Conservation (phyloP, 2,797 vertebrate species). For the Knipowitschia caucasica region DNA sequence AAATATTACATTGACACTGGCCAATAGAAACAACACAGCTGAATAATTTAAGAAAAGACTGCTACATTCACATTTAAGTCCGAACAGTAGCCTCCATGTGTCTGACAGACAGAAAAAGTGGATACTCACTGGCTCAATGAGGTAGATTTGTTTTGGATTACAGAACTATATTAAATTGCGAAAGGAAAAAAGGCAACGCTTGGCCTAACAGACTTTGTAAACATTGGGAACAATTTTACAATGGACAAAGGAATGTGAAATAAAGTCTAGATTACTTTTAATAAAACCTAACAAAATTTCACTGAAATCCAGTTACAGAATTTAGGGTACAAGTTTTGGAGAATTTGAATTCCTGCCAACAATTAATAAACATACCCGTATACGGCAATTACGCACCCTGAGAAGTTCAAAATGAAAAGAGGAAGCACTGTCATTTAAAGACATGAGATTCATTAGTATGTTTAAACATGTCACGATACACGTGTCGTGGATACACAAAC, state of each 20-base stretch:
- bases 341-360: constrained; percentile 44
- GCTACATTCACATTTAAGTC: constrained; percentile 12
- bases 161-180: constrained; percentile 22
- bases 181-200: constrained; percentile 8
- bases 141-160: constrained; percentile 70
- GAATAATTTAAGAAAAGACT: not conserved
- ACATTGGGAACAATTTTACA: not conserved
- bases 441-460: constrained; percentile 19
- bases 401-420: constrained; percentile 64
- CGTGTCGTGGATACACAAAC: constrained; percentile 41
- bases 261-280: not conserved
- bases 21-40: not conserved
- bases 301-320: constrained; percentile 6
- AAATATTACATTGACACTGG: not conserved
- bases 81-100: constrained; percentile 7
- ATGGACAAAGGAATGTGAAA: constrained; percentile 40
- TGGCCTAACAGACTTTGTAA: constrained; percentile 7
- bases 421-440: constrained; percentile 40
- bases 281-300: not conserved
- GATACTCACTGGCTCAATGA: constrained; percentile 57
- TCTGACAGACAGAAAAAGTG: constrained; percentile 19
- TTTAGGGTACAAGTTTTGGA: not conserved
- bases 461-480: constrained; percentile 4
- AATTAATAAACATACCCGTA: constrained; percentile 79
- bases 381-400: constrained; percentile 79